phyloP scores from a whole-genome alignment of 2,888 invertebrate species.

The Plemyria rubiginata region DNA sequence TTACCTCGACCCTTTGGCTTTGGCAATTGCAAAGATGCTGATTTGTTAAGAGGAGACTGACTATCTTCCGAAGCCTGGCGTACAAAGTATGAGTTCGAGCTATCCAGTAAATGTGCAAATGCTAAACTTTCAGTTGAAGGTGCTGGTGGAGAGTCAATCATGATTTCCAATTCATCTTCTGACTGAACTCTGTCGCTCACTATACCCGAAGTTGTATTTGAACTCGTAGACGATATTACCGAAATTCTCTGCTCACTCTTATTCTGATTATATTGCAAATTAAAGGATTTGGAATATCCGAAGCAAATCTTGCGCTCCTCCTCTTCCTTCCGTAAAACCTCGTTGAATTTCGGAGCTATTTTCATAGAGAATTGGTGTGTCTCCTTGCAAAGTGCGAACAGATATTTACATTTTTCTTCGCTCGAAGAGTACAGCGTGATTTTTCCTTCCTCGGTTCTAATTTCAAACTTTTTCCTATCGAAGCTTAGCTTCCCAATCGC shows the following conservation, averaged over 20 bases:
- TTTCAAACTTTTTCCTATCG: conserved; percentile 98
- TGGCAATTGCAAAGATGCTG: conserved; percentile 70
- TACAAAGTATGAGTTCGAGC: conserved; percentile 78
- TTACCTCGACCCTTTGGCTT: conserved; percentile 64
- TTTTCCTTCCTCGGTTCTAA: conserved; percentile 94
- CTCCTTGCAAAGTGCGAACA: conserved; percentile 94
- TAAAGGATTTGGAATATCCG: conserved; percentile 88
- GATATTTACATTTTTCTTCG: conserved; percentile 97
- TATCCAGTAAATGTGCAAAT: conserved; percentile 90
- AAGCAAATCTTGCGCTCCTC: conserved; percentile 90
- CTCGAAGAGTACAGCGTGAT: conserved; percentile 95
- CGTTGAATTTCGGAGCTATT: conserved; percentile 92
- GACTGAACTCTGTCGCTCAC: conserved; percentile 98
- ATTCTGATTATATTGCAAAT: conserved; percentile 86
- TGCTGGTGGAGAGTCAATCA: conserved; percentile 93
- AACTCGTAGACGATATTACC: conserved; percentile 96
- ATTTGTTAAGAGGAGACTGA: conserved; percentile 63
- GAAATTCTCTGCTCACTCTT: conserved; percentile 93
- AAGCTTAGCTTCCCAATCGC: conserved; percentile 97
- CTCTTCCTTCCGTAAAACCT: conserved; percentile 92
- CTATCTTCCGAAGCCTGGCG: conserved; percentile 64
- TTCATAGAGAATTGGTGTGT: conserved; percentile 98
- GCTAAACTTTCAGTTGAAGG: conserved; percentile 94
- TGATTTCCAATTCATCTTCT: conserved; percentile 96
- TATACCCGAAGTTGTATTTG: conserved; percentile 98